Conservation (phyloP, 2,797 vertebrate species). For the Myotis findleyi region DNA sequence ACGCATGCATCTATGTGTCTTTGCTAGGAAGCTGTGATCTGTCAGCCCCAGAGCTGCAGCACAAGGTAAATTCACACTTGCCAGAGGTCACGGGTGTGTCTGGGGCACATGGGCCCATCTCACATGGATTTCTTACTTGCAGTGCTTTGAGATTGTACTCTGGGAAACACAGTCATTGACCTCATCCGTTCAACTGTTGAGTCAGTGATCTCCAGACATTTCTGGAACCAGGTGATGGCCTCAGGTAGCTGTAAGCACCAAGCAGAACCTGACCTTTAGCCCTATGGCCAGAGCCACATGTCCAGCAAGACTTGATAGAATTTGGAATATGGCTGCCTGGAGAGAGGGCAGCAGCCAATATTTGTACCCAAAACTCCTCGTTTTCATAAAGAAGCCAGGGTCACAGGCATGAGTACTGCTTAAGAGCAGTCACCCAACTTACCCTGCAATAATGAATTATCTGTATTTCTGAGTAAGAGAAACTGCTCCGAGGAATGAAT, state of each 20-base stretch:
- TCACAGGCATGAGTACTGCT: background rate
- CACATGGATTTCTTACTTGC: background rate
- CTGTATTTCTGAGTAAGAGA: slow-evolving; percentile 41
- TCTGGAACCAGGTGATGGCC: slow-evolving; percentile 14
- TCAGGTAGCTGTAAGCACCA: background rate
- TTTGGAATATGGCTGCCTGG: background rate
- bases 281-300: background rate
- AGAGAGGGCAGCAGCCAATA: background rate
- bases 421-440: background rate
- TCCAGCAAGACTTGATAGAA: background rate
- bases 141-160: background rate
- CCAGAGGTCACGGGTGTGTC: background rate
- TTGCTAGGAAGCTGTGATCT: background rate
- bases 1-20: background rate
- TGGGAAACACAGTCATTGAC: background rate
- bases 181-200: background rate
- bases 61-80: background rate
- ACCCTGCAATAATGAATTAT: background rate
- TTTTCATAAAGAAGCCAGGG: background rate
- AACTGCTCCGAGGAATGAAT: background rate
- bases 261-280: background rate
- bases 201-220: background rate
- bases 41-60: background rate
- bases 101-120: background rate
- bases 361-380: background rate